Evolutionary conservation across 1,140 invertebrate species (phyloP).

Genomic region (Cecropterus lyciades): DNA sequence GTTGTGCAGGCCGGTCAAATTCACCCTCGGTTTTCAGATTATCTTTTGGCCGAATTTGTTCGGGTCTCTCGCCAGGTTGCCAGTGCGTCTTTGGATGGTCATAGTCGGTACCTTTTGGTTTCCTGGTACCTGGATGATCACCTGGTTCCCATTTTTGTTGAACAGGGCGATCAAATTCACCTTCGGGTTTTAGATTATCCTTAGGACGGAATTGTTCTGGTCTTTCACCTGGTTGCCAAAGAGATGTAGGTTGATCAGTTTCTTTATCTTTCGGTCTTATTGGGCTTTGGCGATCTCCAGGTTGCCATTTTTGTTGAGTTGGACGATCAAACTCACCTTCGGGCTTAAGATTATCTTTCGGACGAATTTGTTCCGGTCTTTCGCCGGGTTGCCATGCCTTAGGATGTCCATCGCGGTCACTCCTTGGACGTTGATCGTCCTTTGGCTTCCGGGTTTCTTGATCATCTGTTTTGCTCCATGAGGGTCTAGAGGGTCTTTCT

Average conservation of each 20-base stretch:
- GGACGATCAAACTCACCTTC: no score
- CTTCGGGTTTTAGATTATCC: conserved; percentile 87
- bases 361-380: conserved; percentile 80
- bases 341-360: conserved; percentile 39
- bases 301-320: conserved; percentile 61
- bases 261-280: conserved; percentile 58
- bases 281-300: conserved; percentile 61
- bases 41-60: conserved; percentile 71
- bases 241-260: conserved; percentile 53
- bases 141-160: conserved; percentile 76
- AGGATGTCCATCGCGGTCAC: conserved; percentile 55
- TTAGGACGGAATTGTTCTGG: conserved; percentile 79
- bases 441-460: conserved; percentile 79
- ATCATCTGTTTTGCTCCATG: conserved; percentile 37
- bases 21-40: no score
- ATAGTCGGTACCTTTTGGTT: conserved; percentile 77
- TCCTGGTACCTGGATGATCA: conserved; percentile 72
- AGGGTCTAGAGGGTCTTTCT: conserved; percentile 49
- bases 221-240: conserved; percentile 83
- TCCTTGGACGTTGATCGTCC: conserved; percentile 73
- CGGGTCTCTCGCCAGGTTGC: conserved; percentile 73
- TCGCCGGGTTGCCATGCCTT: conserved; percentile 52
- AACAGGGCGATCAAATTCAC: conserved; percentile 84
- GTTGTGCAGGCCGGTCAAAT: no score
- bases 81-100: conserved; percentile 64